Percentiles rank a stretch among this genome's conserved stretches.
These are phyloP conservation scores for Dynastes tityus DNA, from an alignment of 2,888 invertebrate species.

Conservation along the genomic window DNA sequence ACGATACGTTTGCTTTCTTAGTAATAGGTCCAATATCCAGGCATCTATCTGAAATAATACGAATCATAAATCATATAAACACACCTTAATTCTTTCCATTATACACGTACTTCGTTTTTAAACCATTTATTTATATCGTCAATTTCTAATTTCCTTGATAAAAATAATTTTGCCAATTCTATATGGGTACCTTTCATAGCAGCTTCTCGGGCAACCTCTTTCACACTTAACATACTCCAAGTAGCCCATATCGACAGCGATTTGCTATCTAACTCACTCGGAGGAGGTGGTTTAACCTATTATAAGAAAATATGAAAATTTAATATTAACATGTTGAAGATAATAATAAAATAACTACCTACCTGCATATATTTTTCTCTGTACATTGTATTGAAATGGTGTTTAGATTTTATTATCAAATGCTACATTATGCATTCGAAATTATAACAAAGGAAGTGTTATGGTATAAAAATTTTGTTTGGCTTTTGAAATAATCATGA, in stretches of 20 bases:
- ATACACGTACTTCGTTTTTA: slow-evolving; percentile 72
- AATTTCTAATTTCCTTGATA: slow-evolving; percentile 73
- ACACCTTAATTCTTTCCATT: slow-evolving; percentile 20
- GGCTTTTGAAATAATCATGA: slow-evolving; percentile 14
- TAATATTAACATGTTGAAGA: not conserved
- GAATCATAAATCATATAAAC: slow-evolving; percentile 51
- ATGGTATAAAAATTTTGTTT: not conserved
- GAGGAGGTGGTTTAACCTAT: slow-evolving; percentile 60
- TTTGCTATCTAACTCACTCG: slow-evolving; percentile 64
- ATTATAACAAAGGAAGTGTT: slow-evolving; percentile 1
- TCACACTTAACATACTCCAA: slow-evolving; percentile 77
- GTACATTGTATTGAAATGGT: slow-evolving; percentile 12
- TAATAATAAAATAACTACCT: slow-evolving; percentile 14
- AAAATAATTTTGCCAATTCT: slow-evolving; percentile 74
- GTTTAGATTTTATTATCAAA: not conserved
- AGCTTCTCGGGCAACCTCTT: slow-evolving; percentile 80
- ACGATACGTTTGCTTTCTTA: slow-evolving; percentile 77
- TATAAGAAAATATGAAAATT: not conserved
- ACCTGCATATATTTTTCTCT: slow-evolving; percentile 42
- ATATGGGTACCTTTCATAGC: slow-evolving; percentile 80
- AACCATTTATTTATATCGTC: slow-evolving; percentile 74
- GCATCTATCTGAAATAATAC: slow-evolving; percentile 73
- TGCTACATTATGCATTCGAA: slow-evolving; percentile 13
- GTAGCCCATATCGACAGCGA: slow-evolving; percentile 74
- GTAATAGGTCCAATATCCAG: slow-evolving; percentile 77